phyloP scores from a whole-genome alignment of 1,140 invertebrate genomes.

The Andricus grossulariae region DNA sequence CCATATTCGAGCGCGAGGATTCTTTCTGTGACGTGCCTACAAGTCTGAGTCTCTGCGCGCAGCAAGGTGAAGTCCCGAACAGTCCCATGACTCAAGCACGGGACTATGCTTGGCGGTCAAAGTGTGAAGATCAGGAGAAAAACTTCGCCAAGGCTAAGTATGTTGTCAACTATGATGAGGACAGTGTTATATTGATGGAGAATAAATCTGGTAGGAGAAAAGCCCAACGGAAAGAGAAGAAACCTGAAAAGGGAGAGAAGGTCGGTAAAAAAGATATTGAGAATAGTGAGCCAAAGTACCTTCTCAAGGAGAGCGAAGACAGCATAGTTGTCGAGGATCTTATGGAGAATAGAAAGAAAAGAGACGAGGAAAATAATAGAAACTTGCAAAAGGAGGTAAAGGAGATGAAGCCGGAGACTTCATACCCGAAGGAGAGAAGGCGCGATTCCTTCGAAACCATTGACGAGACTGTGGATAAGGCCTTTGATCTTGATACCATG shows the following conservation, averaged over 20 bases:
- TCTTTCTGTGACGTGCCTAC: constrained; percentile 69
- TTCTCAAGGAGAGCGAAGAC: constrained; percentile 21
- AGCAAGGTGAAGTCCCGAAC: constrained; percentile 70
- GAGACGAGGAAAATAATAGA: not conserved
- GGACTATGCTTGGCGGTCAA: constrained; percentile 57
- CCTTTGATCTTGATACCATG: constrained; percentile 35
- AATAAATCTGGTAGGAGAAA: constrained; percentile 51
- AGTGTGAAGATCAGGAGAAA: constrained; percentile 37
- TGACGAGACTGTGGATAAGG: constrained; percentile 26
- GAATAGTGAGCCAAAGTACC: not conserved
- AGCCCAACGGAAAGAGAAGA: constrained; percentile 30
- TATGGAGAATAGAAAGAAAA: not conserved
- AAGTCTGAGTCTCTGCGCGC: constrained; percentile 67
- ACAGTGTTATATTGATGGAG: constrained; percentile 67
- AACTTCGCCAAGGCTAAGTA: constrained; percentile 66
- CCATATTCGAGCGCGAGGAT: constrained; percentile 65
- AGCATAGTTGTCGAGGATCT: constrained; percentile 18
- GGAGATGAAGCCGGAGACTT: constrained; percentile 32
- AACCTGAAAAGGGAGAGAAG: not conserved
- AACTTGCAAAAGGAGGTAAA: not conserved
- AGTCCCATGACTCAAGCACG: constrained; percentile 69
- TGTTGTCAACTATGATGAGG: constrained; percentile 68
- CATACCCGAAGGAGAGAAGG: constrained; percentile 34
- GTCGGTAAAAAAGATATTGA: constrained; percentile 22
- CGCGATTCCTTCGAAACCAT: constrained; percentile 20